Evolutionary conservation across 2,113 vertebrate species (phyloP), one percentile per base, ranked within the genome.

Genomic region (Daphoenositta chrysoptera): DNA sequence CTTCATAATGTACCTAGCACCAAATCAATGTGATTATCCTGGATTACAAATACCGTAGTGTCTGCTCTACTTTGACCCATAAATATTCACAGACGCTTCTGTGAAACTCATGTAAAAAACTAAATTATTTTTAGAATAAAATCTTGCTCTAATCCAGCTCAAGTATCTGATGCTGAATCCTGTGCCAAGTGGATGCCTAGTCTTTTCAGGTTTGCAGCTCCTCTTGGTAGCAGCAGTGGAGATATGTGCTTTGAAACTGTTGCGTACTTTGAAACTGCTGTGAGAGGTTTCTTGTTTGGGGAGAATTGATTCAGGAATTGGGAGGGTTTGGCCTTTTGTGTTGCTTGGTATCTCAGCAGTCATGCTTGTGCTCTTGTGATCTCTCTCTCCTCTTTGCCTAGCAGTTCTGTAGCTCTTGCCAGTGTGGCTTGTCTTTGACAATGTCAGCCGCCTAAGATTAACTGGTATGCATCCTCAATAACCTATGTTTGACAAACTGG

Each of bases 391-490:
- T 79, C 35, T 61, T 92, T 39, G 35, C 60, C 17, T 37, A 7
- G n/a, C 0, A 1, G 51, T 48, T 63, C 79, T 91, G 83, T 71
- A 82, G 58, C 50, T 91, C 33, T 58, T 84, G 28, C 91, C 48
- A 88, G 65, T 1, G 26, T 92, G 68, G 35, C 77, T 92, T 94
- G 73, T 70, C 51, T 95, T 94, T 90, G 86, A 87, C 87, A 86
- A 21, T 96, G 94, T 94, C 95, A 91, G 80, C 84, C 8, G 24
- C 82, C 56, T 85, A 78, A 97, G 96, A 96, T 96, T 96, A 96
- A 97, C 93, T 96, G 96, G 96, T 97, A 91, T 30, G 69, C 96
- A 94, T 94, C 93, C 93, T 95, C 94, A 91, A 70, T 97, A 95
- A 86, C 19, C 1, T 87, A 39, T 89, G 73, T 95, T 96, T 97